phyloP scores from a whole-genome alignment of 1,140 invertebrate species.

The Metaphire vulgaris region DNA sequence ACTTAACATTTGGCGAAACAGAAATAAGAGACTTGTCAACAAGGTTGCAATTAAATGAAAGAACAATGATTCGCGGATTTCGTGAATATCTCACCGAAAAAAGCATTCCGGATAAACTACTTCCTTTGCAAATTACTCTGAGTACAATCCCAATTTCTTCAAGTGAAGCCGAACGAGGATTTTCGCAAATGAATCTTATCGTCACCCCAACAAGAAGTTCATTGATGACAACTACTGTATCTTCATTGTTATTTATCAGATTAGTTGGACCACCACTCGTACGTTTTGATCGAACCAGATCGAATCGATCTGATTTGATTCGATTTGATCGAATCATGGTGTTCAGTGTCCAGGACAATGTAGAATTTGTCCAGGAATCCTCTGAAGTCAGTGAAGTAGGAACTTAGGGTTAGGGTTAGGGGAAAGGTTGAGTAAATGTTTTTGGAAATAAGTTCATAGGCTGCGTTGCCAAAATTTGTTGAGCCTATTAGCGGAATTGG shows the following conservation, averaged over 20 bases:
- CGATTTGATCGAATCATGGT: too few species aligned
- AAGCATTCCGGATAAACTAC: neutral
- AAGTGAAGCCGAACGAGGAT: neutral
- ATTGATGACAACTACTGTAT: neutral
- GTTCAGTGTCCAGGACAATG: too few species aligned
- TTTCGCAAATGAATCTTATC: neutral
- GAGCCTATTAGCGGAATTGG: too few species aligned
- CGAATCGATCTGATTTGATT: neutral
- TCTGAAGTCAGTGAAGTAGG: too few species aligned
- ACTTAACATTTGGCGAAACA: neutral
- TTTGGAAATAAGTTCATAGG: too few species aligned
- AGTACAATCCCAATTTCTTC: neutral
- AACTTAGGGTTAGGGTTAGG: too few species aligned
- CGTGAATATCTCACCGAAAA: neutral
- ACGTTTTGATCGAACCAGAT: neutral
- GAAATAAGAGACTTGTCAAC: neutral
- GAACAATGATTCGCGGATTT: constrained; percentile 1
- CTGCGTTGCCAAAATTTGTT: too few species aligned
- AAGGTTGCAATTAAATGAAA: neutral
- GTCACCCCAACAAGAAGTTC: neutral
- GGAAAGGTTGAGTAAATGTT: too few species aligned
- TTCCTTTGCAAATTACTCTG: neutral
- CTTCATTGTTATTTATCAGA: neutral
- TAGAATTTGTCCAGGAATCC: too few species aligned
- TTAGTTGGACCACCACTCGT: neutral